Evolutionary conservation across 2,888 invertebrate genomes (phyloP), one percentile per base, ranked within the genome.

Genomic region (Ichneumoninae sp.): DNA sequence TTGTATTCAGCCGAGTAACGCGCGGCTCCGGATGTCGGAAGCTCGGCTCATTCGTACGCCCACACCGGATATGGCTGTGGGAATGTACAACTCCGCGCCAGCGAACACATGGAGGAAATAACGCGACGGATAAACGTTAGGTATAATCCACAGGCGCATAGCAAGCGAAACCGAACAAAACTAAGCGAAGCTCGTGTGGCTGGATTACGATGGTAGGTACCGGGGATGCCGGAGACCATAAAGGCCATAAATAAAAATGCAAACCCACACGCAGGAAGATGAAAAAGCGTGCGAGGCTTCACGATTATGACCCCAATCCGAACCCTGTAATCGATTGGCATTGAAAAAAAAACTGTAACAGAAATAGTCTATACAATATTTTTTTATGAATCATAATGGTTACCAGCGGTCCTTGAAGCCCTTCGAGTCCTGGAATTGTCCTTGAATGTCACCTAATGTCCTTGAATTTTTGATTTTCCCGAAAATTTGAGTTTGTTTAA

Each of bases 21-120:
- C 30, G 70, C 57, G 33, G 50, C 63, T n/a, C 70, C 19, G 65
- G 50, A 54, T 44, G 69, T 50, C 73, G 57, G 74, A 50, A 74
- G 68, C 81, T 69, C 74, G n/a, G 19, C 36, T 60, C 81, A 69
- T 81, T 81, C 68, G 68, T 74, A 69, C 63, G 73, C 74, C 57
- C 57, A 57, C 47, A 57, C 68, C 8, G 22, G 19, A 22, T 52
- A 52, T 22, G 33, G 50, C 63, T 60, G 52, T 71, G 50, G 30
- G 40, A 33, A 57, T 69, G 44, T 36, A 47, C 69, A 73, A 30
- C 68, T 57, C 57, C 22, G 13, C 33, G 30, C 16, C 54, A 22
- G 26, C n/a, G 63, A 63, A 63, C 33, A 63, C 36, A 63, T 7
- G 16, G n/a, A 30, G n/a, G 63, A 63, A 63, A 63, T 63, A 63